These are phyloP conservation scores for Clarias pachynema DNA, from an alignment of 2,797 vertebrate species.

Conservation along the genomic window DNA sequence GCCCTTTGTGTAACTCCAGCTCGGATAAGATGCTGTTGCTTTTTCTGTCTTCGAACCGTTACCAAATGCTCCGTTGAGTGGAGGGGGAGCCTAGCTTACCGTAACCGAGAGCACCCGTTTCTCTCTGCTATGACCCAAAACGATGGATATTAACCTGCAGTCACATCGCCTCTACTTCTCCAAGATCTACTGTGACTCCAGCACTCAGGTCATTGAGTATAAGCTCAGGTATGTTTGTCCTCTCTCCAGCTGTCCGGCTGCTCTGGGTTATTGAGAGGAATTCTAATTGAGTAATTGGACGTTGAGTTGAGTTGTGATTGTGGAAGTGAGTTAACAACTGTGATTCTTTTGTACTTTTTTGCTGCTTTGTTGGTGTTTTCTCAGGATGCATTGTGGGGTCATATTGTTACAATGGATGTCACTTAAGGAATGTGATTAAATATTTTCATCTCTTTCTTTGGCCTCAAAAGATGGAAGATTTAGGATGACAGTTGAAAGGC, in stretches of 20 bases:
- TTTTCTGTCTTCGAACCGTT: constrained; percentile 53
- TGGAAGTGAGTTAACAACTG: neutral
- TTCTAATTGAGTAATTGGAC: constrained; percentile 21
- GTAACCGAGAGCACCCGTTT: constrained; percentile 48
- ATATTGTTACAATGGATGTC: constrained; percentile 13
- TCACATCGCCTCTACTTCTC: constrained; percentile 78
- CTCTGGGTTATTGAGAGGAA: neutral
- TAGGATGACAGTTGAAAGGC: neutral
- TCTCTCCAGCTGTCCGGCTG: neutral
- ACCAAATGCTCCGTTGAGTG: constrained; percentile 22
- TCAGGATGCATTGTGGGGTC: neutral
- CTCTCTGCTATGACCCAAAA: constrained; percentile 51
- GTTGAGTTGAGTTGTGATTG: constrained; percentile 8
- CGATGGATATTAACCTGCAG: constrained; percentile 79
- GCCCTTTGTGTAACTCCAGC: constrained; percentile 8
- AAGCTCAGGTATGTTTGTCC: constrained; percentile 75
- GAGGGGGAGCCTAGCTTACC: constrained; percentile 8
- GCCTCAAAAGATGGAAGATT: neutral
- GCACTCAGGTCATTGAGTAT: constrained; percentile 70
- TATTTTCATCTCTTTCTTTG: neutral
- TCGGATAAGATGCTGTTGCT: constrained; percentile 45
- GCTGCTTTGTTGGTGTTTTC: constrained; percentile 1
- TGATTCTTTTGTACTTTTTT: constrained; percentile 41
- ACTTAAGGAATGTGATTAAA: neutral
- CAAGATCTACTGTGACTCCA: constrained; percentile 75